A percentile compares a stretch with the other conserved stretches of the same genome.
These are phyloP conservation scores for Penaeus indicus DNA, from an alignment of 1,140 invertebrate genomes.

Conservation along the genomic window DNA sequence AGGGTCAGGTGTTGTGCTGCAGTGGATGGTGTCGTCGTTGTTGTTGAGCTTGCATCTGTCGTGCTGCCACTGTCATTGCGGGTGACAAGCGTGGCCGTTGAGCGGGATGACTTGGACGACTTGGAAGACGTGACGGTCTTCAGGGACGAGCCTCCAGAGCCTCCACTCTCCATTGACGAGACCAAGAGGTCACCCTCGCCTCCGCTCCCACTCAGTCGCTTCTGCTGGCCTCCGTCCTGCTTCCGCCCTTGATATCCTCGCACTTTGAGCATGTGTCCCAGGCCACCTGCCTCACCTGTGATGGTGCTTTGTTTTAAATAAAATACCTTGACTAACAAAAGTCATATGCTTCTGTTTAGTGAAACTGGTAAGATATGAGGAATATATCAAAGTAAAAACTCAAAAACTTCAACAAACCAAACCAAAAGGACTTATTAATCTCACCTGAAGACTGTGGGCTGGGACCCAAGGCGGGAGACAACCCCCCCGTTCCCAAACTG, in stretches of 20 bases:
- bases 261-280: slow-evolving; percentile 39
- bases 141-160: slow-evolving; percentile 49
- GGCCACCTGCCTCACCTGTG: slow-evolving; percentile 47
- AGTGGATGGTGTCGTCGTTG: not conserved
- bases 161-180: slow-evolving; percentile 43
- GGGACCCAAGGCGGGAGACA: slow-evolving; percentile 39
- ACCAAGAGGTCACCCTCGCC: slow-evolving; percentile 38
- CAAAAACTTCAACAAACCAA: not conserved
- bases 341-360: too few relatives aligned
- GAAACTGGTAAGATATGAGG: too few relatives aligned
- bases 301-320: not conserved
- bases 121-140: slow-evolving; percentile 55
- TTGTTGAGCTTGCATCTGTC: not conserved
- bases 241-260: not conserved
- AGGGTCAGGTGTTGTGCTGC: slow-evolving; percentile 5
- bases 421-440: not conserved
- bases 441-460: slow-evolving; percentile 54
- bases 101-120: slow-evolving; percentile 51
- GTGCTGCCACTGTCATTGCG: not conserved
- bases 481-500: slow-evolving; percentile 34
- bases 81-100: slow-evolving; percentile 9
- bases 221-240: slow-evolving; percentile 1
- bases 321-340: too few relatives aligned
- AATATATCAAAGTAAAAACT: too few relatives aligned
- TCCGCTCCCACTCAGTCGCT: not conserved